Base-by-base conservation (phyloP, 2,797 vertebrate genomes). In the Clarias pachynema region DNA sequence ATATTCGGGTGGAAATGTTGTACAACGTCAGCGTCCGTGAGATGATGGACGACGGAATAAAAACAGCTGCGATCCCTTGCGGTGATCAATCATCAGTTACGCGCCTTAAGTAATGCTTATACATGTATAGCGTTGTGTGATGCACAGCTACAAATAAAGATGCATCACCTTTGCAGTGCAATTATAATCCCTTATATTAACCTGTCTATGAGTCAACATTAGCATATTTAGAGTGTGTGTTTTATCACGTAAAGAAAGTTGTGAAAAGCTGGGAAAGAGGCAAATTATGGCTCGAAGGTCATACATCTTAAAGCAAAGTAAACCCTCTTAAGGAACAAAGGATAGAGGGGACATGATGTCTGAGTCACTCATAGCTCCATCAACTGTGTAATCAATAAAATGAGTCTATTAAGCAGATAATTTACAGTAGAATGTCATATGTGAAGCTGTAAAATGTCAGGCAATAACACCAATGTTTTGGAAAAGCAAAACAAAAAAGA, bases 401-500 rank as follows among this genome's bases (percentile, higher is more conserved):
- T 3, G 14, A 56, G 59, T 65, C 37, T 73, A 80, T 69, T 34
- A 75, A 72, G 62, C 15, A 81, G 63, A 77, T 68, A 10, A 49
- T 49, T 62, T 18, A 53, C 22, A 18, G 70, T n/a, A 22, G 70
- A 59, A 73, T 81, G 62, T 40, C 81, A 18, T 85, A 31, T 78
- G 70, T 65, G 79, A 75, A 26, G 49, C 69, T 85, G 79, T 6
- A 85, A 68, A 26, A 24, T 8, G 16, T 12, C n/a, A 63, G 57
- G 40, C 31, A 10, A 31, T 14, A 40, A 53, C 12, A 44, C 29
- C n/a, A 49, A 10, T 22, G 60, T 34, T 44, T 34, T 18, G 77
- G 34, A 81, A 29, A 80, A 20, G 29, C 57, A 24, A 75, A 83
- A 90, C 5, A 59, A 60, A 60, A 60, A 89, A 90, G 89, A 89